These are phyloP conservation scores for Lasioglossum villosulum DNA, from an alignment of 2,888 invertebrate genomes.

Conservation along the genomic window DNA sequence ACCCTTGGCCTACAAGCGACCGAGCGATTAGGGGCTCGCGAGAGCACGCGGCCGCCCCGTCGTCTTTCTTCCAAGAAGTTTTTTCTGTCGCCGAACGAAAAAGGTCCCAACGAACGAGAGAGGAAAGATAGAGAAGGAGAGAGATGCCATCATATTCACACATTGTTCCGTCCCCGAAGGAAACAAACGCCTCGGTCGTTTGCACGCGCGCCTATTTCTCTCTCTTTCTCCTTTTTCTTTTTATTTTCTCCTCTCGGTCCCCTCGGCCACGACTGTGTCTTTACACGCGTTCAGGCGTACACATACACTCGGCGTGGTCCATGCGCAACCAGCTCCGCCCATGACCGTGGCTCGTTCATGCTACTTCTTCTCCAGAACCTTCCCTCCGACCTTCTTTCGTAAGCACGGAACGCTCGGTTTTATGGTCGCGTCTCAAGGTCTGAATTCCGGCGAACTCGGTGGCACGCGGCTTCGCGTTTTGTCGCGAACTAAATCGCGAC, in stretches of 20 bases:
- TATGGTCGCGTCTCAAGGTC: slow-evolving; percentile 67
- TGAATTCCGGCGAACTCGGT: slow-evolving; percentile 31
- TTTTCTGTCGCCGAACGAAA: slow-evolving; percentile 13
- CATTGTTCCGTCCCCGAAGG: slow-evolving; percentile 45
- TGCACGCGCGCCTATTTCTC: slow-evolving; percentile 22
- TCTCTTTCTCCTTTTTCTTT: not conserved
- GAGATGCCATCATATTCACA: slow-evolving; percentile 35
- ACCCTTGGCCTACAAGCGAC: slow-evolving; percentile 38
- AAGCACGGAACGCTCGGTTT: slow-evolving; percentile 54
- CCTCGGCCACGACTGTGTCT: not conserved
- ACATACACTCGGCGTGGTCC: slow-evolving; percentile 64
- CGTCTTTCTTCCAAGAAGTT: slow-evolving; percentile 58
- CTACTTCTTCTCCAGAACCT: slow-evolving; percentile 15
- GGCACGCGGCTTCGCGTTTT: not conserved
- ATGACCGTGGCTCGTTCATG: slow-evolving; percentile 41
- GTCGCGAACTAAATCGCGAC: not conserved
- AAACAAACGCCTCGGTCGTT: slow-evolving; percentile 37
- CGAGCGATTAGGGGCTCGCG: slow-evolving; percentile 37
- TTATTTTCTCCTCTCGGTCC: not conserved
- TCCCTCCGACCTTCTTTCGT: slow-evolving; percentile 27
- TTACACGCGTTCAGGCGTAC: slow-evolving; percentile 8
- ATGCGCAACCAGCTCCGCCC: slow-evolving; percentile 65
- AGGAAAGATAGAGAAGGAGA: not conserved
- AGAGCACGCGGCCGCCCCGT: not conserved
- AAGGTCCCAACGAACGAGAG: slow-evolving; percentile 5